These are phyloP conservation scores for Myripristis murdjan DNA, from an alignment of 2,797 vertebrate species.

Conservation along the genomic window DNA sequence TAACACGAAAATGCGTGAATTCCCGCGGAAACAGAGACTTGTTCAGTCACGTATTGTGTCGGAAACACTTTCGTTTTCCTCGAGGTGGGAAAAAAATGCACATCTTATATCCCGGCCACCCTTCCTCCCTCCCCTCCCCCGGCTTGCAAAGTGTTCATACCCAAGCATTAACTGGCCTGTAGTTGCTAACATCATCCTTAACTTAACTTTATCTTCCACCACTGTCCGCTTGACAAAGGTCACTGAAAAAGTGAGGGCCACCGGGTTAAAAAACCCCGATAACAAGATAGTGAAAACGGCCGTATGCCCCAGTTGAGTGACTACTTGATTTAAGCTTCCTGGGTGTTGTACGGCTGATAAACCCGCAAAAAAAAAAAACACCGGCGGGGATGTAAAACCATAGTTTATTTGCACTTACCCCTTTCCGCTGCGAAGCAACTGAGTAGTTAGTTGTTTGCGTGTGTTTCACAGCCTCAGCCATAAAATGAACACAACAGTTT, in stretches of 20 bases:
- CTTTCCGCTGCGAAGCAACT: constrained; percentile 53
- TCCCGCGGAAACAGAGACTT: constrained; percentile 63
- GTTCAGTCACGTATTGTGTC: constrained; percentile 69
- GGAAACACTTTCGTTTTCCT: constrained; percentile 84
- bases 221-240: constrained; percentile 46
- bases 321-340: constrained; percentile 84
- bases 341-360: constrained; percentile 78
- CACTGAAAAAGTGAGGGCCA: constrained; percentile 16
- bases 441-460: constrained; percentile 25
- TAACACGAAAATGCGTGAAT: constrained; percentile 28
- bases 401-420: constrained; percentile 75
- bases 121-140: constrained; percentile 79
- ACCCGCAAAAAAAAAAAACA: constrained; percentile 53
- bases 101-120: constrained; percentile 53
- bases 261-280: constrained; percentile 21
- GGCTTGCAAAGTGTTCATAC: constrained; percentile 81
- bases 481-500: constrained; percentile 79
- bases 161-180: constrained; percentile 75
- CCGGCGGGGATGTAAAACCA: constrained; percentile 24
- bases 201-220: constrained; percentile 67
- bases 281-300: constrained; percentile 16
- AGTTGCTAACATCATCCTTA: constrained; percentile 63
- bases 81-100: constrained; percentile 64
- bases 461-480: constrained; percentile 56
- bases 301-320: constrained; percentile 56